Percentiles rank a stretch among this genome's conserved stretches.
These are phyloP conservation scores for Deilephila porcellus DNA, from an alignment of 2,888 invertebrate genomes.

Conservation along the genomic window DNA sequence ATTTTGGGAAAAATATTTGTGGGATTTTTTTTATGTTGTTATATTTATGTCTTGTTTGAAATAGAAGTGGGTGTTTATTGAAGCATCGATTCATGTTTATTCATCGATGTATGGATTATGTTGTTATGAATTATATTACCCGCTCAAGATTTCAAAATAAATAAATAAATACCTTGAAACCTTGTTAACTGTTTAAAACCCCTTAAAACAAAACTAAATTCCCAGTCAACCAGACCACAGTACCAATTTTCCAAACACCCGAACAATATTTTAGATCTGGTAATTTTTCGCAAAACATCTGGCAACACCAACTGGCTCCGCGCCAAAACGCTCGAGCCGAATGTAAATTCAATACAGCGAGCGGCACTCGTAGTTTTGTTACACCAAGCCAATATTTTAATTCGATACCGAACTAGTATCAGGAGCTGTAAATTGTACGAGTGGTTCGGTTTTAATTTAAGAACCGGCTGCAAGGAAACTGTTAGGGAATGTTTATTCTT, in stretches of 20 bases:
- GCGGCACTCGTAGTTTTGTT: constrained; percentile 47
- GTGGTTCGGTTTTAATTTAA: neutral
- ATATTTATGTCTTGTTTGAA: too few relatives aligned
- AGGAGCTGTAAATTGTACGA: constrained; percentile 30
- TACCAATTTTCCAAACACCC: neutral
- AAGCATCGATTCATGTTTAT: too few relatives aligned
- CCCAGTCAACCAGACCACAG: neutral
- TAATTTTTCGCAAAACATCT: constrained; percentile 18
- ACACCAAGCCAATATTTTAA: constrained; percentile 43
- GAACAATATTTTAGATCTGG: neutral
- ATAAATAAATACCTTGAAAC: too few relatives aligned
- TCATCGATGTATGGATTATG: too few relatives aligned
- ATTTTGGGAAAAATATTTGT: neutral
- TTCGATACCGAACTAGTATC: constrained; percentile 41
- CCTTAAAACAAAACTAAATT: neutral
- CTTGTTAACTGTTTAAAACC: too few relatives aligned
- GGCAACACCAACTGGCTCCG: constrained; percentile 43
- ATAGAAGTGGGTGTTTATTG: too few relatives aligned
- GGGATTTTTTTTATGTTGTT: neutral
- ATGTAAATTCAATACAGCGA: constrained; percentile 63
- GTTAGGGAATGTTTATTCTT: neutral
- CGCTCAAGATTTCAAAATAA: too few relatives aligned
- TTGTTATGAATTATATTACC: too few relatives aligned
- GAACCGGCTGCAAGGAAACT: neutral
- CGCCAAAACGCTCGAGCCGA: constrained; percentile 53